Evolutionary conservation across 2,113 vertebrate species (phyloP).

Genomic region (Cheirogaleus medius): DNA sequence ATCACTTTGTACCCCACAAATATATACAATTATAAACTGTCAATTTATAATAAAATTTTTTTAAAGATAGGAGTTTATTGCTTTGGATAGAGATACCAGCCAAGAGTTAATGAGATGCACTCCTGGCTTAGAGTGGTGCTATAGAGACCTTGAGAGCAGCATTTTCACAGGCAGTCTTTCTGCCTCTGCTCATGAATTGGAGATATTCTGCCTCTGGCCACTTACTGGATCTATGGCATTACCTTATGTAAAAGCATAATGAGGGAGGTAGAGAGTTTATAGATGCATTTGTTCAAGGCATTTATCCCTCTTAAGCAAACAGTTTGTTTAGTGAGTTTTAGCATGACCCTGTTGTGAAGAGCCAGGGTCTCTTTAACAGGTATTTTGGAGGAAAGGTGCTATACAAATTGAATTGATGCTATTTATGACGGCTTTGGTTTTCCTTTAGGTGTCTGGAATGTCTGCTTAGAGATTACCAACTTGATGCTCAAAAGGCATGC

Average conservation of each 20-base stretch:
- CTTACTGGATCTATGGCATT: background rate
- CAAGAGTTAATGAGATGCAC: conserved; percentile 7
- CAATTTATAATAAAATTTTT: background rate
- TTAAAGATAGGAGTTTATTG: background rate
- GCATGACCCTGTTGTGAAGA: background rate
- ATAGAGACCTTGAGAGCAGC: background rate
- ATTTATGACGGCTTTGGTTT: conserved; percentile 63
- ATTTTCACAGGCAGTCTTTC: conserved; percentile 2
- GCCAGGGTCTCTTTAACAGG: conserved; percentile 4
- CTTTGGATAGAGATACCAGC: background rate
- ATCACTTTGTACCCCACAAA: background rate
- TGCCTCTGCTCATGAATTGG: conserved; percentile 24
- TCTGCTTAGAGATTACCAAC: conserved; percentile 62
- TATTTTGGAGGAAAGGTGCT: conserved; percentile 57
- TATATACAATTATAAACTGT: background rate
- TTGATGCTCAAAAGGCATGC: conserved; percentile 33
- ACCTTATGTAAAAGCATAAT: background rate
- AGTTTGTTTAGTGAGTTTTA: conserved; percentile 57
- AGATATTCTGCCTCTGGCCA: background rate
- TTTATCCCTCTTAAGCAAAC: conserved; percentile 49
- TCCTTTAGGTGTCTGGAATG: conserved; percentile 64
- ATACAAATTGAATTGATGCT: conserved; percentile 51
- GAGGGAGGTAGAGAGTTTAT: conserved; percentile 5
- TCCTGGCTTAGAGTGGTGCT: background rate
- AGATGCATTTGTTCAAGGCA: conserved; percentile 32